phyloP scores from a whole-genome alignment of 2,113 vertebrate species.

The Gracilinanus agilis region DNA sequence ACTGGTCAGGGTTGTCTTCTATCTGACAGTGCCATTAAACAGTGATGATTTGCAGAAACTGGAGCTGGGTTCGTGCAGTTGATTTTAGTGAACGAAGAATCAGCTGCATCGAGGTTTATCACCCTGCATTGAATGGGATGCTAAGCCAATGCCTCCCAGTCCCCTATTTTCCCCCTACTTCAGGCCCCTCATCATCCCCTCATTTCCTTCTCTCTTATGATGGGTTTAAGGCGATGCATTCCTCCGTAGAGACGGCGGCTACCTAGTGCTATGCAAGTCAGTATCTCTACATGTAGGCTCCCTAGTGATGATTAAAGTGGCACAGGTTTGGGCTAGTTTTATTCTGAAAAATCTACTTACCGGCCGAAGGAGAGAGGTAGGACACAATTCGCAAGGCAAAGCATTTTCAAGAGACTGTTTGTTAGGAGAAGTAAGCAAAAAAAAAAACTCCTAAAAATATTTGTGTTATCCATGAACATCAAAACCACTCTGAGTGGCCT shows the following conservation, averaged over 20 bases:
- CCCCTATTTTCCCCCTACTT: neutral
- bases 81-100: constrained; percentile 12
- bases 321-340: neutral
- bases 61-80: neutral
- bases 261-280: neutral
- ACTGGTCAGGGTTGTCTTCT: neutral
- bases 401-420: neutral
- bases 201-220: neutral
- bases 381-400: neutral
- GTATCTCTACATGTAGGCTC: neutral
- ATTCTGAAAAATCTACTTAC: neutral
- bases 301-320: neutral
- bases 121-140: neutral
- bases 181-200: neutral
- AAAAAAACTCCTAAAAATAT: neutral
- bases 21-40: neutral
- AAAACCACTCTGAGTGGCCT: neutral
- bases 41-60: neutral
- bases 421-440: neutral
- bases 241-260: neutral
- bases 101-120: neutral
- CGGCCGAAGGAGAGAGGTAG: neutral
- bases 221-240: neutral
- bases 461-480: neutral
- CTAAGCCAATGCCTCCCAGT: neutral